These are phyloP conservation scores for Oreohelix idahoensis DNA, from an alignment of 1,140 invertebrate species.

Conservation along the genomic window DNA sequence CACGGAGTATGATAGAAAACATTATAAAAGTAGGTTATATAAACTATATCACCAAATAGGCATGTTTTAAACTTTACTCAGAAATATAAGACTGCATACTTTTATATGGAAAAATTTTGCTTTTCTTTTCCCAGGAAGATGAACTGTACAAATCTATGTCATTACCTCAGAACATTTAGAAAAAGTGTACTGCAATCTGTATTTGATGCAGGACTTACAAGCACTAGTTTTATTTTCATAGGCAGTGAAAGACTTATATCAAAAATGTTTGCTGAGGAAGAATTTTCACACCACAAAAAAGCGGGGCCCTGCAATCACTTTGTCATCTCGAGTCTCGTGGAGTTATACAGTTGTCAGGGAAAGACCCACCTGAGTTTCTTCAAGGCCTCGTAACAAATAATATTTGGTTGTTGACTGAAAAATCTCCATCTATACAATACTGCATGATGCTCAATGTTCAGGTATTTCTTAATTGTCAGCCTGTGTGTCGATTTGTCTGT, in stretches of 20 bases:
- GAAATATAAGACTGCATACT: no score
- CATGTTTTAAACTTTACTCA: no score
- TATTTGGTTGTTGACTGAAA: conserved; percentile 51
- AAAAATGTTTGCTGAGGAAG: neutral
- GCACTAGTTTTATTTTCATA: neutral
- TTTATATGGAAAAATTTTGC: no score
- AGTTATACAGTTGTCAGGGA: conserved; percentile 64
- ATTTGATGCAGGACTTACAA: neutral
- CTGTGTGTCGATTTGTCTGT: neutral
- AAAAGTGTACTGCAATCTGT: neutral
- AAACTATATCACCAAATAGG: no score
- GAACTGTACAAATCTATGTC: neutral
- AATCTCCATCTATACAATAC: conserved; percentile 49
- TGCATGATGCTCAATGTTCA: conserved; percentile 67
- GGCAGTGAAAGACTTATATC: neutral
- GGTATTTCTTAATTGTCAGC: conserved; percentile 45
- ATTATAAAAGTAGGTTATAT: no score
- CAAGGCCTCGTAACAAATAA: conserved; percentile 74
- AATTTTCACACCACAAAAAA: conserved; percentile 12
- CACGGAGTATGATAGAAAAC: no score
- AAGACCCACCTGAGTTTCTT: conserved; percentile 67
- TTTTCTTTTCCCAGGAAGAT: neutral
- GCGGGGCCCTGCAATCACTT: neutral
- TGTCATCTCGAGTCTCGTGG: conserved; percentile 48
- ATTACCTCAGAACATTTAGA: neutral